Evolutionary conservation across 2,113 vertebrate genomes (phyloP).

Genomic region (Promerops cafer): DNA sequence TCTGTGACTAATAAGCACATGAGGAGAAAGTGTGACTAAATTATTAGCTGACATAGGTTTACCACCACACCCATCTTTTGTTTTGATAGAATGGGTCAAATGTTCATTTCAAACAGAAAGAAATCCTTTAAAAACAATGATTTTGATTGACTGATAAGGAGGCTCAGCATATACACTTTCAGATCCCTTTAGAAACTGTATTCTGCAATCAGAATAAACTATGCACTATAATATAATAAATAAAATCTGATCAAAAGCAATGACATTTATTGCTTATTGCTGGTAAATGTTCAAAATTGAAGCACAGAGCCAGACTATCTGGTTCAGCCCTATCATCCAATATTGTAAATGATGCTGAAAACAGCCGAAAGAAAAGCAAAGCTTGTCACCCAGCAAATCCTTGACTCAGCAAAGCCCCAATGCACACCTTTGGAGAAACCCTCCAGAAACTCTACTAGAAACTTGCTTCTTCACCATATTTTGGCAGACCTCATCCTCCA

Average conservation of each 20-base stretch:
- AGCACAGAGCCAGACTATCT: neutral
- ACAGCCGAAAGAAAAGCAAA: neutral
- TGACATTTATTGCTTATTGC: neutral
- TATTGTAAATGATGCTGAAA: neutral
- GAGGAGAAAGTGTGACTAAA: neutral
- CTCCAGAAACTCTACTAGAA: neutral
- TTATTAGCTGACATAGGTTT: neutral
- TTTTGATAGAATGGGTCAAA: neutral
- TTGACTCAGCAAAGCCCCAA: neutral
- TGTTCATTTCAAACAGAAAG: neutral
- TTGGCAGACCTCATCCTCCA: neutral
- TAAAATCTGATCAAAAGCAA: neutral
- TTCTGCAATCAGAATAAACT: neutral
- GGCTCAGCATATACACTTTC: neutral
- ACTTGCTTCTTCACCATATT: neutral
- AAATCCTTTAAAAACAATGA: neutral
- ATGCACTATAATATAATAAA: neutral
- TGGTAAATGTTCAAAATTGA: neutral
- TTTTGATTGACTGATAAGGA: neutral
- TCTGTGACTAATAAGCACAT: neutral
- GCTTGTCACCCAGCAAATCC: neutral
- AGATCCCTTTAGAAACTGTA: neutral
- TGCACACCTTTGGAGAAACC: fast-evolving
- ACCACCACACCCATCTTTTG: neutral
- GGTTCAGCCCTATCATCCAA: neutral